Conservation (phyloP, 2,797 vertebrate genomes). For the Champsocephalus esox region DNA sequence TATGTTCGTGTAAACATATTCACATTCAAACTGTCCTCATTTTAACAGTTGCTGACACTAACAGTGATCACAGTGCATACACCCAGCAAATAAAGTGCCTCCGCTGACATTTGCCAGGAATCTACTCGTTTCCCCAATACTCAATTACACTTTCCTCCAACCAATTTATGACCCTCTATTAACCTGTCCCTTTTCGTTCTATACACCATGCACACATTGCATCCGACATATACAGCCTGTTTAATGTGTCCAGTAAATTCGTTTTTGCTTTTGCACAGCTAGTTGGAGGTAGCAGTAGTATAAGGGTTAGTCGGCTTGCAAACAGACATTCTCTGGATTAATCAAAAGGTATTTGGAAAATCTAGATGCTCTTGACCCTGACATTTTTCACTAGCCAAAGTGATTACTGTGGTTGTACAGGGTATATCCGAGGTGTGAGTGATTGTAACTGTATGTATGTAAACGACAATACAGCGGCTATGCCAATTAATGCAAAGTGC, state of each 20-base stretch:
- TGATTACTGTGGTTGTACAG: neutral
- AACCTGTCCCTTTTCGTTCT: too few relatives aligned
- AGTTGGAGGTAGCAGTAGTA: neutral
- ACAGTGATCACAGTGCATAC: too few relatives aligned
- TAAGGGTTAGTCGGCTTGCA: neutral
- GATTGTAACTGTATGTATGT: neutral
- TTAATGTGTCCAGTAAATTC: neutral
- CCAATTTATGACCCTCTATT: neutral
- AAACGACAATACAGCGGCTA: too few relatives aligned
- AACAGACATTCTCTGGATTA: neutral
- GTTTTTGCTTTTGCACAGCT: neutral
- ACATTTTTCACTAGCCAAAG: neutral
- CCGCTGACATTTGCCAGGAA: too few relatives aligned
- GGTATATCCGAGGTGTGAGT: neutral
- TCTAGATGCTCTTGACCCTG: neutral
- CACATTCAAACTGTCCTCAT: neutral
- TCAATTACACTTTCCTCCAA: neutral
- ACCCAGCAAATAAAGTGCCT: too few relatives aligned
- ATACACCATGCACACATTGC: too few relatives aligned
- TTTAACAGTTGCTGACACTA: neutral
- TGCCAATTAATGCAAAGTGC: too few relatives aligned
- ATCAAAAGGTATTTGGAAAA: too few relatives aligned
- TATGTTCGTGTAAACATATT: neutral
- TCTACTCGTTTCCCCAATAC: neutral
- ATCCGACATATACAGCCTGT: neutral